A percentile compares a stretch with the other conserved stretches of the same genome.
phyloP scores from a whole-genome alignment of 2,113 vertebrate species.

The Astur gentilis region DNA sequence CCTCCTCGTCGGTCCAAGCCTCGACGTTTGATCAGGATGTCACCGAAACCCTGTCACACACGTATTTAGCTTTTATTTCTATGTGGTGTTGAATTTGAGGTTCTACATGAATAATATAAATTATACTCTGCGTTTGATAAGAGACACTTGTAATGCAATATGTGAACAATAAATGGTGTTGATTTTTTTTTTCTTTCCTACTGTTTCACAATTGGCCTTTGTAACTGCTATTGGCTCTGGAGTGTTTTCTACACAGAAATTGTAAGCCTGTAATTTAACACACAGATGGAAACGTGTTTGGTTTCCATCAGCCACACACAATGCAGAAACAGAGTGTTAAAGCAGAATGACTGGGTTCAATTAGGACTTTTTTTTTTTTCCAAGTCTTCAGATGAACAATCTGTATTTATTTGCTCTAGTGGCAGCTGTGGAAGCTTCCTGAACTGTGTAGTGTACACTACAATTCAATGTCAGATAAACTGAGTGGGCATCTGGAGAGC shows the following conservation, averaged over 20 bases:
- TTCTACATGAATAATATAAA: conserved; percentile 72
- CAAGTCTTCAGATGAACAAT: neutral
- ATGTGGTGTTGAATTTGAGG: conserved; percentile 61
- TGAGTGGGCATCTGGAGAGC: neutral
- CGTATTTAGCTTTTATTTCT: conserved; percentile 39
- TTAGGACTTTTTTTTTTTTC: neutral
- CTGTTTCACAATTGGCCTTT: conserved; percentile 79
- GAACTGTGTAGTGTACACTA: rapidly evolving
- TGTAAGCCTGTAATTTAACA: no score
- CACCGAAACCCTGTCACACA: conserved; percentile 62
- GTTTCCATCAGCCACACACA: neutral
- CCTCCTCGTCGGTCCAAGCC: neutral
- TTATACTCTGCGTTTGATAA: conserved; percentile 65
- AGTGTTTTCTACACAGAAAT: no score
- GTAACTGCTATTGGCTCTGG: conserved; percentile 60
- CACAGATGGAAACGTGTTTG: no score
- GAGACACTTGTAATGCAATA: conserved; percentile 70
- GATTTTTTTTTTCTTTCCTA: conserved; percentile 61
- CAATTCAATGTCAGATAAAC: neutral
- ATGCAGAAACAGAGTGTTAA: neutral
- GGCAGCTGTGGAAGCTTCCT: neutral
- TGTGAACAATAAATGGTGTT: conserved; percentile 80
- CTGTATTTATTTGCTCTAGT: neutral
- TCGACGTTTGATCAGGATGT: conserved; percentile 19
- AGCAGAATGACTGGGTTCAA: neutral